Conservation (phyloP, 2,888 invertebrate genomes). For the Aspidapion aeneum region DNA sequence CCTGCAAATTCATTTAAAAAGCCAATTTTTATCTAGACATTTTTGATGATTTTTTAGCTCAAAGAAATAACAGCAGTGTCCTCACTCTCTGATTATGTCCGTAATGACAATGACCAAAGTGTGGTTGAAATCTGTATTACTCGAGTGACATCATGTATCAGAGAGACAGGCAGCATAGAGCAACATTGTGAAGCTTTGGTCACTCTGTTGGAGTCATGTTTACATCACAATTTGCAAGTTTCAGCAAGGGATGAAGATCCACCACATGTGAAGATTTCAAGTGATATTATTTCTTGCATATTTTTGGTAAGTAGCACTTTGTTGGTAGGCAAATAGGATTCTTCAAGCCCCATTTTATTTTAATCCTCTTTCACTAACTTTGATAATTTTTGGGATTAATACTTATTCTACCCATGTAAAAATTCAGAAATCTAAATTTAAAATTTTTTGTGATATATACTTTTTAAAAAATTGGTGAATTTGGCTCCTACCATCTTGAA, state of each 20-base stretch:
- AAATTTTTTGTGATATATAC: too few relatives aligned
- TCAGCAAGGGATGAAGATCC: constrained; percentile 79
- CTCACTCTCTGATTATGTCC: constrained; percentile 75
- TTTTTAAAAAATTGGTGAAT: too few relatives aligned
- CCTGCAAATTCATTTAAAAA: too few relatives aligned
- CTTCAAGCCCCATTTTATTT: too few relatives aligned
- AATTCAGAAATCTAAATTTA: too few relatives aligned
- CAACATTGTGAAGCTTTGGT: constrained; percentile 82
- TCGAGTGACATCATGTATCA: constrained; percentile 83
- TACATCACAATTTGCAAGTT: constrained; percentile 85
- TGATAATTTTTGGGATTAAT: too few relatives aligned
- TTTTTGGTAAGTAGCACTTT: constrained; percentile 77
- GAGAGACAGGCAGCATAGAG: constrained; percentile 85
- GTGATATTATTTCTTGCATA: constrained; percentile 91
- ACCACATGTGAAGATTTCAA: constrained; percentile 94
- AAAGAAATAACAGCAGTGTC: constrained; percentile 78
- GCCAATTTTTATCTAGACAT: too few relatives aligned
- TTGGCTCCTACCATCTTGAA: too few relatives aligned
- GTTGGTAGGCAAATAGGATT: too few relatives aligned
- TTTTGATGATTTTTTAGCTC: too few relatives aligned
- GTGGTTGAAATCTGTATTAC: constrained; percentile 94
- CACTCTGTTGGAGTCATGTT: constrained; percentile 78
- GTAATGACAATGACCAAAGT: constrained; percentile 89
- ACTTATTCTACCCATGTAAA: too few relatives aligned
- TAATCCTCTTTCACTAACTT: too few relatives aligned